Conservation (phyloP, 2,113 vertebrate species). For the Phrynosoma platyrhinos region DNA sequence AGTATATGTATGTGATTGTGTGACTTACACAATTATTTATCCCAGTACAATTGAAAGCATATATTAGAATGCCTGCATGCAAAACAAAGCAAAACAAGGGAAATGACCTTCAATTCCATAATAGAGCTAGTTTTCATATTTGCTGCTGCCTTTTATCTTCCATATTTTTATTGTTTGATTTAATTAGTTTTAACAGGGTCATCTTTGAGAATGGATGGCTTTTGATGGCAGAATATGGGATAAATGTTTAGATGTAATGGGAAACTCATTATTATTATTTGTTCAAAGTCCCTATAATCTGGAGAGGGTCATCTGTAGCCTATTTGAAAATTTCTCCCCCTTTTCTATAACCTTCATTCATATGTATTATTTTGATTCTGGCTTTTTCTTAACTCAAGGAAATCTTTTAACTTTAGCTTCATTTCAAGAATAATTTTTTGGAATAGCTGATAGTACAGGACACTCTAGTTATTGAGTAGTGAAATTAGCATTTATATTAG, state of each 20-base stretch:
- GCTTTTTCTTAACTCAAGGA: neutral
- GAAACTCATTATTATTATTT: neutral
- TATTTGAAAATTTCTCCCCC: neutral
- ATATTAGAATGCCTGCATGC: neutral
- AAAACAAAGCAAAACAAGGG: neutral
- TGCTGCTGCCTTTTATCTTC: neutral
- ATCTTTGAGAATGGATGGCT: neutral
- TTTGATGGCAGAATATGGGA: neutral
- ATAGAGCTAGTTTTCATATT: neutral
- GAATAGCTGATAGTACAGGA: neutral
- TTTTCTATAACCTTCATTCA: neutral
- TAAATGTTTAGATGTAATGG: neutral
- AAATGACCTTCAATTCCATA: neutral
- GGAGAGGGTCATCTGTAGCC: neutral
- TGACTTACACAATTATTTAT: neutral
- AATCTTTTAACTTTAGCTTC: neutral
- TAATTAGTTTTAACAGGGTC: neutral
- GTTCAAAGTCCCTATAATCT: neutral
- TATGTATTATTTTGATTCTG: neutral
- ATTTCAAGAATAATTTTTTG: neutral
- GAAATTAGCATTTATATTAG: neutral
- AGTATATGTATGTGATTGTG: too few relatives aligned
- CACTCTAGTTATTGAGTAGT: neutral
- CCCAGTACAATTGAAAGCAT: neutral
- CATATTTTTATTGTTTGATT: neutral